Base-by-base conservation (phyloP, 2,888 invertebrate genomes). In the Thecophora atra region DNA sequence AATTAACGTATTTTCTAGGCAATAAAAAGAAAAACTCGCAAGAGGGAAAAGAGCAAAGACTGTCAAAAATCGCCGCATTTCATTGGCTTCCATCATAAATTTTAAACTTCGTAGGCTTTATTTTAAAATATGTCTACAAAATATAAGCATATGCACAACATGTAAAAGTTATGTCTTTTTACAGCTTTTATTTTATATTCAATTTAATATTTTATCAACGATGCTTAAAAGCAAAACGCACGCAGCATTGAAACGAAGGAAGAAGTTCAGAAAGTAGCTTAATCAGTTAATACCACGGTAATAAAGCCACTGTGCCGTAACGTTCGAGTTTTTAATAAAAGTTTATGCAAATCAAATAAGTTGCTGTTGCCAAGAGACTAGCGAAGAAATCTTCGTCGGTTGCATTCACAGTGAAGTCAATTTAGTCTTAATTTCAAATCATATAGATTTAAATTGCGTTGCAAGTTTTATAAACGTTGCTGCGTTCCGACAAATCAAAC, bases 331-430 rank as follows among this genome's bases (percentile, higher is more conserved):
- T 66, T 58, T 19, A 74, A 74, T 72, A 62, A 56, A 60, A 72
- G 54, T 76, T 72, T 74, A 76, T 77, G 71, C 58, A 75, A 76
- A 76, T 75, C 62, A 72, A 75, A 73, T 72, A 75, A 73, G 47
- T 74, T 66, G 17, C 37, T 63, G 28, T 56, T 15, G 21, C 5
- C 21, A 56, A 56, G 26, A 21, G 21, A 24, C 2, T 24, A 21
- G 19, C 52, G 19, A 24, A 21, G 24, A 8, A 19, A 19, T 56
- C 19, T 54, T 19, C 11, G 19, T 24, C 24, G 24, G 19, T 19
- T 2, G 37, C 11, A 11, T 37, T 62, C 42, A 62, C 37, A 37
- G 30, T 37, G 21, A 37, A 60, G 62, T 42, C 26, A 56, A 26
- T 17, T 26, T 24, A 7, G 21, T 26, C 24, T 26, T 21, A 26